phyloP scores from a whole-genome alignment of 2,888 invertebrate genomes.

The Andricus curvator region DNA sequence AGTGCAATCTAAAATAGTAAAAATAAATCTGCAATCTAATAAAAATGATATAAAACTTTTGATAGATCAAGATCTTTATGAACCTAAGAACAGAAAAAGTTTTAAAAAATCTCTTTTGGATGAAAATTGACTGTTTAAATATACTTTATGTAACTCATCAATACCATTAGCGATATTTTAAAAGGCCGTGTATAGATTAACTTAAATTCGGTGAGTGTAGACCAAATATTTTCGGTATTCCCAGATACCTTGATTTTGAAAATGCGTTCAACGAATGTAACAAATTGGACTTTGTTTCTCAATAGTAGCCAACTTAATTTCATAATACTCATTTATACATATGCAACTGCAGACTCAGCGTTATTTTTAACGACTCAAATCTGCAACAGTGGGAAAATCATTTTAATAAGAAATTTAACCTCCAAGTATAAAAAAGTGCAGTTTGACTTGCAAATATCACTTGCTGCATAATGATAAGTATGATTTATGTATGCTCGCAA shows the following conservation, averaged over 20 bases:
- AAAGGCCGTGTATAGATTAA: too few relatives aligned
- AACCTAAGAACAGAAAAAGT: not conserved
- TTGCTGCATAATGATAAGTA: not conserved
- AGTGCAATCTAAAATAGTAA: not conserved
- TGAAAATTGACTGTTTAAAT: not conserved
- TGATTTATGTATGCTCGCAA: not conserved
- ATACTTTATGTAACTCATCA: not conserved
- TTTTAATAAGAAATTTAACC: conserved; percentile 7
- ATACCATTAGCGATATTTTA: too few relatives aligned
- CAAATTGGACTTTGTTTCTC: not conserved
- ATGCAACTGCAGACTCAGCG: not conserved
- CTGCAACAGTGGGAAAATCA: not conserved
- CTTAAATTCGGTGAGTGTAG: too few relatives aligned
- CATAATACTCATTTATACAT: not conserved
- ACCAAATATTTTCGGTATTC: too few relatives aligned
- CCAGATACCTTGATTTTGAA: too few relatives aligned
- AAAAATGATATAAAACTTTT: not conserved
- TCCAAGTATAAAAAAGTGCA: not conserved
- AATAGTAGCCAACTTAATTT: not conserved
- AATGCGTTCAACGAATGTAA: too few relatives aligned
- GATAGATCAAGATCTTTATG: not conserved
- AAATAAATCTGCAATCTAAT: not conserved
- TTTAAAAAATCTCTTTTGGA: not conserved
- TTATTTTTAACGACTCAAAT: conserved; percentile 2
- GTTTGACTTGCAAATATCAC: not conserved